Base-by-base conservation (phyloP, 1,140 invertebrate species). In the Chelonus insularis region DNA sequence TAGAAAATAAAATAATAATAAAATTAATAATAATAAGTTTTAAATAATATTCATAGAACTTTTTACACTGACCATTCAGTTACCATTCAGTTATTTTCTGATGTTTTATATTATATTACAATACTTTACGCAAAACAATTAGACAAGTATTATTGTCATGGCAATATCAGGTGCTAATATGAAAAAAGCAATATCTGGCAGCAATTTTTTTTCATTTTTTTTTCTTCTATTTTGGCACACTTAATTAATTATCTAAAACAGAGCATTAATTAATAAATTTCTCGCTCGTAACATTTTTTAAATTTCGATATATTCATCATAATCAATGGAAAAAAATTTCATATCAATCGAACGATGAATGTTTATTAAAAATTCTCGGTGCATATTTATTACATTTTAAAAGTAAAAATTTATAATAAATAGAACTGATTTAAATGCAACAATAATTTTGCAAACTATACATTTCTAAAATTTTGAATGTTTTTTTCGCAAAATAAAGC, bases 111-210 rank as follows among this genome's bases (percentile, higher is more conserved):
- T 68, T 77, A 72, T 73, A 67, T 73, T 78, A 80, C 76, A 81
- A 68, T 79, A 81, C 77, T 76, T 71, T 78, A 79, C 77, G 79
- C 62, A 57, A 56, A 74, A 75, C 59, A 72, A 75, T 74, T 73
- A 71, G 50, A 73, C 66, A 45, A n/a, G n/a, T n/a, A 66, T 79
- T 79, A 80, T 79, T 78, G 78, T 79, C 75, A 78, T 79, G 78
- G 76, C 75, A 81, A 79, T n/a, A n/a, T n/a, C 71, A 68, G 65
- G 63, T 71, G 73, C 57, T 70, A 67, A 74, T 64, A 68, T 41
- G 41, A 58, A 66, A 43, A 60, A 68, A 63, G 37, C 56, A 48
- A 69, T 60, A 54, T 52, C 57, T 67, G 57, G 54, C 52, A 70
- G 71, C 68, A 70, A 71, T 72, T 8, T 8, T 12, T 39, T 39